A percentile compares a stretch with the other conserved stretches of the same genome.
These are phyloP conservation scores for Istiophorus platypterus DNA, from an alignment of 2,113 vertebrate species.

Conservation along the genomic window DNA sequence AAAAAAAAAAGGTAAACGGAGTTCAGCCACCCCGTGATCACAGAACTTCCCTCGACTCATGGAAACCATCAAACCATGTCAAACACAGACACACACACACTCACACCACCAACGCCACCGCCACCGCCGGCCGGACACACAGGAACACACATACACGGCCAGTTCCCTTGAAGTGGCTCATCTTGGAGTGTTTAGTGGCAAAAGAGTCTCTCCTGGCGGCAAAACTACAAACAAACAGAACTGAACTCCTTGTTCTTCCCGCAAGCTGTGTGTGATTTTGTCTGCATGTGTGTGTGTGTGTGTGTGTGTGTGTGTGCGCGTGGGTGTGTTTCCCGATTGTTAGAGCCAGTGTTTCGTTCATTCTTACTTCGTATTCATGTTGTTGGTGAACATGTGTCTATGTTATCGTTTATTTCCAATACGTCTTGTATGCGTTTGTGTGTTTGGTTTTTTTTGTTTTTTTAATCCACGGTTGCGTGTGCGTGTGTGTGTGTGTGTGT, in stretches of 20 bases:
- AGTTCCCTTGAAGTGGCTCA: constrained; percentile 46
- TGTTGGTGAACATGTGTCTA: not conserved
- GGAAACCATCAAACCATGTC: constrained; percentile 27
- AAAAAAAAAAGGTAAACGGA: not conserved
- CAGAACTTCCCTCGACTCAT: constrained; percentile 34
- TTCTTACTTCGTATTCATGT: constrained; percentile 5
- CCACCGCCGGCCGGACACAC: constrained; percentile 9
- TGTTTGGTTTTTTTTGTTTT: too few species aligned
- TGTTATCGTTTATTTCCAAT: constrained; percentile 16
- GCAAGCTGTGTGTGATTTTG: constrained; percentile 30
- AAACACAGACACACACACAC: too few species aligned
- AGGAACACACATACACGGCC: constrained; percentile 8
- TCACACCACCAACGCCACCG: too few species aligned
- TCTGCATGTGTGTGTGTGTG: constrained; percentile 29
- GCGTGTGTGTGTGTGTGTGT: constrained; percentile 8
- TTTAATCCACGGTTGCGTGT: not conserved
- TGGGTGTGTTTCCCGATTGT: constrained; percentile 14
- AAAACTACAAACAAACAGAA: constrained; percentile 59
- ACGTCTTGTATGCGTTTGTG: not conserved
- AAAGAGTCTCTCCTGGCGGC: constrained; percentile 53
- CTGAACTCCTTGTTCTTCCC: constrained; percentile 37
- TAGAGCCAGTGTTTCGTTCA: not conserved
- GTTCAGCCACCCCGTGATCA: not conserved
- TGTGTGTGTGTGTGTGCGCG: constrained; percentile 25
- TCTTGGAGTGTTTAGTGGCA: constrained; percentile 58